Evolutionary conservation across 2,797 vertebrate genomes (phyloP), one percentile per base, ranked within the genome.

Genomic region (Amphiprion clarkii): DNA sequence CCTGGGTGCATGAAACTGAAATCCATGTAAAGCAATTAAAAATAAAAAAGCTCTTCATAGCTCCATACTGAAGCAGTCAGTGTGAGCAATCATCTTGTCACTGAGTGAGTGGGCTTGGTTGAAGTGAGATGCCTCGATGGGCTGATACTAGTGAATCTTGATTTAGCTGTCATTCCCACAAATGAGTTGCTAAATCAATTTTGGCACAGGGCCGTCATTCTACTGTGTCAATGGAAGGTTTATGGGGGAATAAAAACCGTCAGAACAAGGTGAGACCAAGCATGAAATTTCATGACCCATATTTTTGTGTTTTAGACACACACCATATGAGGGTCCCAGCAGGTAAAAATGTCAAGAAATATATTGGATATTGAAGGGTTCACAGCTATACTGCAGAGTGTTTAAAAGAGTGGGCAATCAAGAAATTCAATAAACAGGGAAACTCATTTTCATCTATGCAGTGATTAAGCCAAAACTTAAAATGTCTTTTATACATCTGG

Each of bases 141-240:
- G 74, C 89, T 74, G 85, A 86, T 89, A 82, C 85, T 80, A 89
- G 81, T 94, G 92, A 88, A 92, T 93, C 91, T 93, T 92, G 91
- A 93, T 94, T 92, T 86, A 93, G 90, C 90, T 90, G 93, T 93
- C 93, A 93, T 87, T 89, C 89, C 81, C 74, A 78, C 63, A 92
- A 93, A 93, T 88, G 90, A 93, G 91, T 90, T 85, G 89, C 93
- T 91, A 92, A 95, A 95, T 95, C 94, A 94, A 85, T 92, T 87
- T 84, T 91, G 93, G 94, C 93, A 94, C 70, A 33, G 78, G 76
- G 86, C 87, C 56, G 78, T 90, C 90, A 89, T 83, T 89, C 84
- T 52, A 57, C 82, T 76, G 82, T 89, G 86, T 85, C 85, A 83
- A 80, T 88, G 72, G 78, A 81, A 85, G 87, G 85, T 93, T 94